Evolutionary conservation across 1,140 invertebrate genomes (phyloP), one percentile per base, ranked within the genome.

Genomic region (Brachionus plicatilis): DNA sequence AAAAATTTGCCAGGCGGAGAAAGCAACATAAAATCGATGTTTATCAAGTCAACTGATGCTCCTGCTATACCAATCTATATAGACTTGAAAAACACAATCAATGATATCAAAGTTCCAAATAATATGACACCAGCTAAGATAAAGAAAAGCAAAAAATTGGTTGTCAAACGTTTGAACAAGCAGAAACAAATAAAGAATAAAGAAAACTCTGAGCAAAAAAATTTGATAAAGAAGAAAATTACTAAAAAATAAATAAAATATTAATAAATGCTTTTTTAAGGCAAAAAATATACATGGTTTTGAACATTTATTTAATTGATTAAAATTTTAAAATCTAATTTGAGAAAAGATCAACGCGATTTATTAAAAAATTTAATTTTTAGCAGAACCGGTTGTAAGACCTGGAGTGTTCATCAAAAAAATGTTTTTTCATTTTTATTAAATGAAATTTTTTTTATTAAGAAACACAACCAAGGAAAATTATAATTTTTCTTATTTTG

Each of bases 1-100:
- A 82, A 82, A 24, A 14, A 82, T 33, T 82, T 82, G 53, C 79
- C 79, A 2, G 79, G 79, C n/a, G 79, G 79, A 12, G 79, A 82
- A 17, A 37, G 50, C 11, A 82, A 82, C 50, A 60, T 82, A 17
- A 82, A 82, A 60, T 60, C 79, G 0, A 82, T 82, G 6, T 82
- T 60, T 68, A 45, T 82, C 11, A 82, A 82, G 29, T 82, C 79
- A 12, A 82, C 79, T 33, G 29, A 82, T 47, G 20, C 53, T 17
- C 29, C 41, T 7, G 79, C 79, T 9, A 29, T 82, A 8, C 79
- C 79, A 24, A 82, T 82, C 24, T 82, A 29, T 82, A 14, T 45
- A 3, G 79, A 82, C 27, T 11, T 37, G 11, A 82, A 82, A 12
- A 33, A 11, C 4, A 65, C 27, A 9, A 24, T 68, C 12, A 82